Percentiles rank a stretch among this genome's conserved stretches.
phyloP scores from a whole-genome alignment of 1,140 invertebrate genomes.

The Neodiprion lecontei region DNA sequence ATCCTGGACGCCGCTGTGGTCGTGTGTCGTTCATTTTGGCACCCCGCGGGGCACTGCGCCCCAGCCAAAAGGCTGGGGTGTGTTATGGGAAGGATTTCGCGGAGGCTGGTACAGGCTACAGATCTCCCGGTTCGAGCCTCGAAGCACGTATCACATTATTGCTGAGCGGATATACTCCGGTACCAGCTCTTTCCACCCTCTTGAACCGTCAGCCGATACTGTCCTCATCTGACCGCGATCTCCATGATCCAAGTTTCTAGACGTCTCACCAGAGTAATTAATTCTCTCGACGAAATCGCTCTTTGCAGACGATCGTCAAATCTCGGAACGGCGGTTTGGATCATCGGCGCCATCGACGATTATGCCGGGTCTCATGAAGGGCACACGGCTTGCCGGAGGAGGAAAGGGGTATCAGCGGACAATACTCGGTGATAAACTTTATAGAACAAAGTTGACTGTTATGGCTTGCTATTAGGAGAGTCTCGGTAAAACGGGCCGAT shows the following conservation, averaged over 20 bases:
- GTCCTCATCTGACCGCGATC: neutral
- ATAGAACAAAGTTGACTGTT: neutral
- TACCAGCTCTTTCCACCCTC: constrained; percentile 14
- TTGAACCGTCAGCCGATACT: neutral
- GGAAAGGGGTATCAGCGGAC: neutral
- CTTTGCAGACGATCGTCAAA: no score
- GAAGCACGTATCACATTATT: constrained; percentile 52
- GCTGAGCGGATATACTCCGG: constrained; percentile 35
- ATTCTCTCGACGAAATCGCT: no score
- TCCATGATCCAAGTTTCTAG: neutral
- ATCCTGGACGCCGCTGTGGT: neutral
- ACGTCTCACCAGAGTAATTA: neutral
- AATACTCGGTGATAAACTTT: neutral
- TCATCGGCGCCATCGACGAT: no score
- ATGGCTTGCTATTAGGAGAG: neutral
- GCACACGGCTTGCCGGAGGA: neutral
- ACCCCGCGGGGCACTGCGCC: neutral
- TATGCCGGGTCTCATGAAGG: no score
- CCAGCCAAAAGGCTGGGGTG: neutral
- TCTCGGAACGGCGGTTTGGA: no score
- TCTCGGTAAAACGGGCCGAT: constrained; percentile 31
- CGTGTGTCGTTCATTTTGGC: constrained; percentile 15
- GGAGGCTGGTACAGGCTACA: neutral
- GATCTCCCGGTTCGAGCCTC: constrained; percentile 41
- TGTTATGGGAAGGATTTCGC: neutral